Conservation (phyloP, 2,797 vertebrate species). For the Microctenopoma lineatum region DNA sequence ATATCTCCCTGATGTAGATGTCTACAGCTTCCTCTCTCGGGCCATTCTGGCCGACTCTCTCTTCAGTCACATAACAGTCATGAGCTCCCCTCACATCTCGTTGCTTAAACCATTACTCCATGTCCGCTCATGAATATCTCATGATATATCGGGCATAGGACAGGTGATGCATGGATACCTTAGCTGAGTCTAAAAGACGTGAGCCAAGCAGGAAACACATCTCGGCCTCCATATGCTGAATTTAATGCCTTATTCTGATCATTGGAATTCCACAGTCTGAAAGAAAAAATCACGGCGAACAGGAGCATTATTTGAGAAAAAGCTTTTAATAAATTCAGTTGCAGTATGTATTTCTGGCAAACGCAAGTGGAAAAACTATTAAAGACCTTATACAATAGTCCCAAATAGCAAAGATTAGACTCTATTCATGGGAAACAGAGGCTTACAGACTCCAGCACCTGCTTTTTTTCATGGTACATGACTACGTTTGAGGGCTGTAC, state of each 20-base stretch:
- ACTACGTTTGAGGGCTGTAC: slow-evolving; percentile 42
- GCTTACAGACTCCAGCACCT: slow-evolving; percentile 41
- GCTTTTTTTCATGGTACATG: slow-evolving; percentile 38
- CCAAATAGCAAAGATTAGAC: slow-evolving; percentile 32
- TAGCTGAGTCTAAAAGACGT: not conserved
- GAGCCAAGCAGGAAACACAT: not conserved
- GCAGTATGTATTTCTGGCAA: slow-evolving; percentile 26
- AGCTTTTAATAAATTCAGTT: slow-evolving; percentile 5
- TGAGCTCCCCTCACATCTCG: slow-evolving; percentile 1
- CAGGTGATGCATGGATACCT: not conserved
- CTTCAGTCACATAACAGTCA: slow-evolving; percentile 27
- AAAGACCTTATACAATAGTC: slow-evolving; percentile 20
- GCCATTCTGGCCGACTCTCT: not conserved
- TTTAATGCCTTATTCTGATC: not conserved
- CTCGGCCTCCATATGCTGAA: not conserved
- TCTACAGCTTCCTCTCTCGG: not conserved
- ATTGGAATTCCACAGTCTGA: not conserved
- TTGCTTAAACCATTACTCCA: slow-evolving; percentile 16
- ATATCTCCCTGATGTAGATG: not conserved
- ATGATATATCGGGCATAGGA: slow-evolving; percentile 5
- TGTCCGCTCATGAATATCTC: slow-evolving; percentile 34
- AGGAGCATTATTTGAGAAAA: not conserved
- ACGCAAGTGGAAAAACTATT: slow-evolving; percentile 9
- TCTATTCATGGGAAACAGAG: slow-evolving; percentile 52
- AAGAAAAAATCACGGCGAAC: not conserved